Evolutionary conservation across 2,888 invertebrate species (phyloP).

Genomic region (Leptinotarsa juncta): DNA sequence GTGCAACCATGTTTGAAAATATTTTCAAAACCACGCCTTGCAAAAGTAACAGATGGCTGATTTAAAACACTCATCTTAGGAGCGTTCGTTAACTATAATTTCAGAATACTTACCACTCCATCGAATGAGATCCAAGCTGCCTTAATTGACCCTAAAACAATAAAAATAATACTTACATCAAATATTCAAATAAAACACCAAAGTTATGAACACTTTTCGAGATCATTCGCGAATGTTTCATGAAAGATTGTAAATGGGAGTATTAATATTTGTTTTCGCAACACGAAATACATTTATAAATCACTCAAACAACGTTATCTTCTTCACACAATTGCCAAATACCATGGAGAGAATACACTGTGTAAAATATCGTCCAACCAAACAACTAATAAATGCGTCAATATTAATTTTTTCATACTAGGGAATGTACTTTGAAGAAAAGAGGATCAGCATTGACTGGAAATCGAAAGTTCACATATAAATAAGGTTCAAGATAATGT

Average conservation of each 20-base stretch:
- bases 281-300: slow-evolving; percentile 45
- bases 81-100: no score
- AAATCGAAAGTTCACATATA: no score
- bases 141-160: slow-evolving; percentile 39
- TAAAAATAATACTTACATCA: slow-evolving; percentile 42
- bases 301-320: slow-evolving; percentile 54
- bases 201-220: slow-evolving; percentile 13
- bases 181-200: slow-evolving; percentile 26
- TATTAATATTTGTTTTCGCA: slow-evolving; percentile 44
- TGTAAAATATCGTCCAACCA: not conserved
- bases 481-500: no score
- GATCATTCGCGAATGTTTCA: slow-evolving; percentile 24
- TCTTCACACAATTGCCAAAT: slow-evolving; percentile 33
- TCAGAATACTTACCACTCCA: slow-evolving; percentile 44
- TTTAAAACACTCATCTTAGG: no score
- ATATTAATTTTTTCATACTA: no score
- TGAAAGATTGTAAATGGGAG: slow-evolving; percentile 31
- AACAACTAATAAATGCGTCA: no score
- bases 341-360: slow-evolving; percentile 24
- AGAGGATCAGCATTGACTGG: no score
- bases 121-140: slow-evolving; percentile 31
- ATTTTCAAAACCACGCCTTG: no score
- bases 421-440: no score
- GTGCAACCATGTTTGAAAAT: no score
- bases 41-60: no score